Evolutionary conservation across 1,140 invertebrate species (phyloP).

Genomic region (Chrysomallon squamiferum): DNA sequence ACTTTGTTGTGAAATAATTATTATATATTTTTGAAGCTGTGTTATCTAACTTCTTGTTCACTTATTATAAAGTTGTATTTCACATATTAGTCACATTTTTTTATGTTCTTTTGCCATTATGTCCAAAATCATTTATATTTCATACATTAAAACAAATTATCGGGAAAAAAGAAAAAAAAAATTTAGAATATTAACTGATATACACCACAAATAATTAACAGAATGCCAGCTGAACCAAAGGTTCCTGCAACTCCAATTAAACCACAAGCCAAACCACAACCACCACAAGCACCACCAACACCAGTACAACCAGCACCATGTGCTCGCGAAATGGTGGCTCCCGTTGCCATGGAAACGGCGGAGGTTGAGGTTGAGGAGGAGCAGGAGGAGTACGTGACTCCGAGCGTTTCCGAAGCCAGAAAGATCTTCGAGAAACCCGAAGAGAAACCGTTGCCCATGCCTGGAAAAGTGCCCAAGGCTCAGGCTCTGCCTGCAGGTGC

Average conservation of each 20-base stretch:
- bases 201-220: not conserved
- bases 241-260: conserved; percentile 10
- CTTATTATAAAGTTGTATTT: too few species aligned
- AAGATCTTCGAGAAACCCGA: conserved; percentile 30
- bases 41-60: too few species aligned
- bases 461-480: conserved; percentile 29
- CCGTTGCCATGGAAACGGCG: conserved; percentile 6
- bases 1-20: too few species aligned
- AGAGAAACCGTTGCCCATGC: conserved; percentile 18
- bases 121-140: too few species aligned
- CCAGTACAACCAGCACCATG: conserved; percentile 13
- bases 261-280: conserved; percentile 6
- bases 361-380: conserved; percentile 30
- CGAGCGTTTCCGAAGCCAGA: conserved; percentile 30
- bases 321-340: conserved; percentile 15
- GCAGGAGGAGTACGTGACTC: conserved; percentile 31
- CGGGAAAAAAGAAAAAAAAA: too few species aligned
- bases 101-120: too few species aligned
- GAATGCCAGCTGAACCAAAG: conserved; percentile 5
- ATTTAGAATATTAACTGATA: too few species aligned
- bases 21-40: too few species aligned
- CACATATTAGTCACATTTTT: too few species aligned
- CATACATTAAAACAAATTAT: too few species aligned
- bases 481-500: conserved; percentile 12
- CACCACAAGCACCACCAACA: conserved; percentile 18